Evolutionary conservation across 2,888 invertebrate species (phyloP), one percentile per base, ranked within the genome.

Genomic region (Alloscopus bannaensis): DNA sequence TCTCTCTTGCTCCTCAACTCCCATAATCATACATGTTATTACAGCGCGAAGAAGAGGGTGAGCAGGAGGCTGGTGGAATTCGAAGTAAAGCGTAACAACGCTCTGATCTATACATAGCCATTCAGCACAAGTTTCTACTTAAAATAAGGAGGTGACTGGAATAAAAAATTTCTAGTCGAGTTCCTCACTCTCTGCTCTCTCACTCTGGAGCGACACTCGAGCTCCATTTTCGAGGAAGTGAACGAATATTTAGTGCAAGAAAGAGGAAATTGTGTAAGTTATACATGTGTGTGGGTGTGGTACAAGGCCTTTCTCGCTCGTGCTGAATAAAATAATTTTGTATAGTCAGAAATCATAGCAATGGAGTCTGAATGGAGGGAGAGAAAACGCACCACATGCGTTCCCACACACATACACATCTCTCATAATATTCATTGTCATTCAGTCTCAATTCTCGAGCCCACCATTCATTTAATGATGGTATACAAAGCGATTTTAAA

Each of bases 71-170:
- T 57, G 69, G 69, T 70, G 45, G 69, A 29, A 59, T 45, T 45
- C 69, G 59, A 28, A 28, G 36, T 20, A 62, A 52, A 52, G 24
- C 3, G 4, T 6, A 16, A n/a, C n/a, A n/a, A n/a, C n/a, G n/a
- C n/a, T n/a, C n/a, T n/a, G 3, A 45, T 45, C 3, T 4, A 45
- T 45, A 16, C n/a, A 11, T 18, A 45, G 57, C n/a, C n/a, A 45
- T 50, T 47, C 59, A 75, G 75, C 75, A 75, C 59, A 75, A 75
- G 75, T 75, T 75, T 75, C 66, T 75, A 75, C 75, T 75, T 75
- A 75, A 75, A 75, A 75, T 59, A 45, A 36, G 66, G 66, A 75
- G 75, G 66, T 66, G 75, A 75, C 75, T 66, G 47, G 75, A 75
- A 75, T 75, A 75, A 59, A 66, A 40, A 75, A 66, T 65, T 65